Evolutionary conservation across 2,797 vertebrate genomes (phyloP).

Genomic region (Sebastes elongatus): DNA sequence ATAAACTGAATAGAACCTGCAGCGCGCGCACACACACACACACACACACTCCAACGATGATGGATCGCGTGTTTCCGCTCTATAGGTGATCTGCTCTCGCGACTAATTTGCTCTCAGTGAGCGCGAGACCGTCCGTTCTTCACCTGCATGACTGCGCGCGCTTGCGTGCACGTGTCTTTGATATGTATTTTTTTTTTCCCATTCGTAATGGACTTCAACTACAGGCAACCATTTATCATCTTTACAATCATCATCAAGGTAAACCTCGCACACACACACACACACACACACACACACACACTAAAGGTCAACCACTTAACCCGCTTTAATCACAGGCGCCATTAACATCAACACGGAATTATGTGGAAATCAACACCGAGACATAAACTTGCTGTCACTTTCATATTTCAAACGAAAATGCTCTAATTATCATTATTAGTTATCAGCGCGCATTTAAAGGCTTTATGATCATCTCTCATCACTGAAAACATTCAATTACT

Average conservation of each 20-base stretch:
- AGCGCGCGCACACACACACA: too few species aligned
- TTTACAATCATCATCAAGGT: slow-evolving; percentile 32
- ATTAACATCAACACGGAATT: slow-evolving; percentile 64
- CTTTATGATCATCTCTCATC: background rate
- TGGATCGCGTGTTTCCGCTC: slow-evolving; percentile 27
- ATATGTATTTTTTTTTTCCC: background rate
- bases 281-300: slow-evolving; percentile 9
- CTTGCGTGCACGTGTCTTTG: background rate
- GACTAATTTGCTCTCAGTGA: slow-evolving; percentile 5
- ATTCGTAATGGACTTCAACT: slow-evolving; percentile 22
- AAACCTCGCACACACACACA: slow-evolving; percentile 2
- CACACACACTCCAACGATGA: background rate
- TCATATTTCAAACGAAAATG: slow-evolving; percentile 41
- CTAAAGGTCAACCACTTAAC: slow-evolving; percentile 70
- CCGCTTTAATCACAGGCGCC: slow-evolving; percentile 68
- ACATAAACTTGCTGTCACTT: slow-evolving; percentile 49
- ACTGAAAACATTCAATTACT: background rate
- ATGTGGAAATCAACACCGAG: slow-evolving; percentile 57
- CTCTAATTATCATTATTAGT: background rate
- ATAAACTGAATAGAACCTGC: background rate
- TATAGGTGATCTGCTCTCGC: background rate
- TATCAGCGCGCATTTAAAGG: background rate
- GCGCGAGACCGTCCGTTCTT: background rate
- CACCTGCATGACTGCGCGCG: background rate
- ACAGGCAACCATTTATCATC: slow-evolving; percentile 43